phyloP scores from a whole-genome alignment of 37 sponge, comb jelly and placozoan genomes.

The Hormiphora californensis region DNA sequence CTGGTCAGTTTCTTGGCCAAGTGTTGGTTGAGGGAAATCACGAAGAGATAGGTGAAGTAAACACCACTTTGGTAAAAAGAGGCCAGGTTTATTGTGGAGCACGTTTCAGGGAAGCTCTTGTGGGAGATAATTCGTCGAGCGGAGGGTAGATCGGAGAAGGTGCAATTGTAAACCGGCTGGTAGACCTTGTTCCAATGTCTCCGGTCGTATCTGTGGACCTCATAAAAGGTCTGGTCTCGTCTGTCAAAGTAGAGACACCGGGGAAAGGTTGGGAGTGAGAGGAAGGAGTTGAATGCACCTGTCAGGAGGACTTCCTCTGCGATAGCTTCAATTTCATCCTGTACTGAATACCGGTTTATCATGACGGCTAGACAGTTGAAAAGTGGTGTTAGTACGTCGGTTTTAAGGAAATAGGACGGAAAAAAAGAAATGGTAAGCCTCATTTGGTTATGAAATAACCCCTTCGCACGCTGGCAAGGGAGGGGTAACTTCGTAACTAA shows the following conservation, averaged over 20 bases:
- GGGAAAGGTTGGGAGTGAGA: conserved; percentile 26
- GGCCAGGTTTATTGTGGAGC: not conserved
- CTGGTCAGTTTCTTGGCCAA: not conserved
- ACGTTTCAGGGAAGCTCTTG: not conserved
- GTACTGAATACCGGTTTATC: not conserved
- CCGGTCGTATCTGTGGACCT: not conserved
- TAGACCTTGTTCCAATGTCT: not conserved
- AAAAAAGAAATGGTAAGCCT: too few relatives aligned
- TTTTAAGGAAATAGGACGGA: too few relatives aligned
- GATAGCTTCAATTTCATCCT: not conserved
- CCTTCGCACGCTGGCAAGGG: too few relatives aligned
- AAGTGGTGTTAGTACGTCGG: too few relatives aligned
- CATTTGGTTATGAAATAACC: too few relatives aligned
- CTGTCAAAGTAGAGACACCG: not conserved
- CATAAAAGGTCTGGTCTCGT: not conserved
- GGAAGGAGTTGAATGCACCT: not conserved
- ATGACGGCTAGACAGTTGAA: too few relatives aligned
- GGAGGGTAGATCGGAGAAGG: not conserved
- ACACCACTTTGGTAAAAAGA: not conserved
- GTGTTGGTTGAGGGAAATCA: not conserved
- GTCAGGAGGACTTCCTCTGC: not conserved
- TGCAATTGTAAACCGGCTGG: conserved; percentile 20
- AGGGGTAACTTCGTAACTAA: too few relatives aligned
- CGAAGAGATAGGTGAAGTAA: conserved; percentile 3
- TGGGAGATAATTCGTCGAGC: not conserved